These are phyloP conservation scores for Spisula subtruncata DNA, from an alignment of 2,888 invertebrate species.

Conservation along the genomic window DNA sequence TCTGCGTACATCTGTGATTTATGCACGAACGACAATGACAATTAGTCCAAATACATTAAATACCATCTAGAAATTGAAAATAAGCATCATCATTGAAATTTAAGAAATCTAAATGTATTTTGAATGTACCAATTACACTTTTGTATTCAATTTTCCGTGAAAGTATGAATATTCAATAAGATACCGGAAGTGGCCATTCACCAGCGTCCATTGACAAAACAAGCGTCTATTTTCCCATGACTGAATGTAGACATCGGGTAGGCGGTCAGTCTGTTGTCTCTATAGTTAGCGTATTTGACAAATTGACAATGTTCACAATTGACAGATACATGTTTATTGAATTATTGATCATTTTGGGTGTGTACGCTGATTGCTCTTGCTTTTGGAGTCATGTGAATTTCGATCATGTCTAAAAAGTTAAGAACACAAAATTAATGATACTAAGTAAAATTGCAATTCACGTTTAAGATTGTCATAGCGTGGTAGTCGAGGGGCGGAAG, in stretches of 20 bases:
- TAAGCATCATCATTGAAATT: slow-evolving; percentile 13
- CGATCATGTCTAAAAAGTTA: not conserved
- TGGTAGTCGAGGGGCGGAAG: too few relatives aligned
- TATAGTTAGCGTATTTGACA: not conserved
- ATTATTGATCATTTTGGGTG: not conserved
- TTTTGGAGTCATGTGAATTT: not conserved
- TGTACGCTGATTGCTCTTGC: not conserved
- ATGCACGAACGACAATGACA: not conserved
- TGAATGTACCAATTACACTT: slow-evolving; percentile 31
- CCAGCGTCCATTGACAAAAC: slow-evolving; percentile 26
- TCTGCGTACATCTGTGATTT: not conserved
- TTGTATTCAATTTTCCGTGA: slow-evolving; percentile 18
- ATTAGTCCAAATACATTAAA: not conserved
- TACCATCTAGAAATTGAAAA: not conserved
- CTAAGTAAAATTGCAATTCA: not conserved
- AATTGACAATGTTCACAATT: not conserved
- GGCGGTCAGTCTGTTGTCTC: slow-evolving; percentile 22
- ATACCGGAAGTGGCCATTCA: slow-evolving; percentile 5
- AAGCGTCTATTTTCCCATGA: slow-evolving; percentile 4
- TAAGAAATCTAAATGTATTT: slow-evolving; percentile 17
- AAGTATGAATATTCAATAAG: slow-evolving; percentile 23
- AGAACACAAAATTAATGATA: too few relatives aligned
- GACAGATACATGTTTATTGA: not conserved
- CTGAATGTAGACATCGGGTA: slow-evolving; percentile 7
- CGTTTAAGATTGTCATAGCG: too few relatives aligned